Percentiles rank a stretch among this genome's conserved stretches.
These are phyloP conservation scores for Cheilosia grossa DNA, from an alignment of 2,888 invertebrate genomes.

Conservation along the genomic window DNA sequence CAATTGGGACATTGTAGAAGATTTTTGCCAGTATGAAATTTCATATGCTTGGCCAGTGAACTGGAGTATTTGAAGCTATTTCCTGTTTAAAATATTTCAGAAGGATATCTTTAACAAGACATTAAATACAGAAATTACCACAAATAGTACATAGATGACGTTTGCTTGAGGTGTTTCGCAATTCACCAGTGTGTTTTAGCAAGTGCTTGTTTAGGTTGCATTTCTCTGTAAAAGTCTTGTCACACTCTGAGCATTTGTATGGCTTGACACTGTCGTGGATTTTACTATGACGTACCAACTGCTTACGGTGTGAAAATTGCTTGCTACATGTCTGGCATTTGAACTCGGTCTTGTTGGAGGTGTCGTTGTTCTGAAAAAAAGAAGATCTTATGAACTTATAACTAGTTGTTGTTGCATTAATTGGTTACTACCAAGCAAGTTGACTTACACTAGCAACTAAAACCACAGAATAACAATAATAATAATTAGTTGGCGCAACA, in stretches of 20 bases:
- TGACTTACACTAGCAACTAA: too few species aligned
- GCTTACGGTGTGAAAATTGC: conserved; percentile 77
- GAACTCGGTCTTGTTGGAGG: not conserved
- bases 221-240: conserved; percentile 83
- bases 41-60: conserved; percentile 84
- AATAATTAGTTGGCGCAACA: too few species aligned
- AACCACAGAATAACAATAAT: too few species aligned
- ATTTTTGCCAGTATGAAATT: conserved; percentile 84
- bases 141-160: conserved; percentile 78
- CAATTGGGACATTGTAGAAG: conserved; percentile 83
- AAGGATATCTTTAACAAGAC: conserved; percentile 70
- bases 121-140: conserved; percentile 15
- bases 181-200: conserved; percentile 84
- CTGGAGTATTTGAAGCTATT: conserved; percentile 84
- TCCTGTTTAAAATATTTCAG: conserved; percentile 75
- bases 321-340: conserved; percentile 62
- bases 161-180: conserved; percentile 83
- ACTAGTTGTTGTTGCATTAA: too few species aligned
- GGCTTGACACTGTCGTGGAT: conserved; percentile 84
- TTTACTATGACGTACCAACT: conserved; percentile 83
- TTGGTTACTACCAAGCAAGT: too few species aligned
- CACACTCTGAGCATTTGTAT: conserved; percentile 83
- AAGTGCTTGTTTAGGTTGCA: conserved; percentile 83
- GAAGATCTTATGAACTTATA: too few species aligned
- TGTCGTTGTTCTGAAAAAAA: conserved; percentile 2